A percentile compares a stretch with the other conserved stretches of the same genome.
These are phyloP conservation scores for Episyrphus balteatus DNA, from an alignment of 1,140 invertebrate genomes.

Conservation along the genomic window DNA sequence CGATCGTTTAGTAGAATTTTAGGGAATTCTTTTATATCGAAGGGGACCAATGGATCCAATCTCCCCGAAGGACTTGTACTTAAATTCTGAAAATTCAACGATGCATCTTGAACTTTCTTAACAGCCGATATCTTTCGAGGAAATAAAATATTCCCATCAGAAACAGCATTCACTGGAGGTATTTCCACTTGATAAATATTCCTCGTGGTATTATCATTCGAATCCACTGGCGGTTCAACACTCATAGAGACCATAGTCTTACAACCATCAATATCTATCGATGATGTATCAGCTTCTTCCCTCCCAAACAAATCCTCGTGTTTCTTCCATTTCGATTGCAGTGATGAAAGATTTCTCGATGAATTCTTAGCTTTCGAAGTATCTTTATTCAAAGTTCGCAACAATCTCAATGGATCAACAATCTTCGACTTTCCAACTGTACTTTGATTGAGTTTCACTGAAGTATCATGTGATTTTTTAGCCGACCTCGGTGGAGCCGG, in stretches of 20 bases:
- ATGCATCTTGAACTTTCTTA: conserved; percentile 23
- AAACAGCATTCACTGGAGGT: too few relatives aligned
- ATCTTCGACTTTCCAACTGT: conserved; percentile 26
- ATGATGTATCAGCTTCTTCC: conserved; percentile 9
- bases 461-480: neutral
- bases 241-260: too few relatives aligned
- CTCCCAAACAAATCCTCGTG: conserved; percentile 20
- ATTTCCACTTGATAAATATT: too few relatives aligned
- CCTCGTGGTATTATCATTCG: too few relatives aligned
- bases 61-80: conserved; percentile 32
- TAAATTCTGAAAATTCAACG: conserved; percentile 23
- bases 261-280: too few relatives aligned
- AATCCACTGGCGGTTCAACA: too few relatives aligned
- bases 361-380: conserved; percentile 6
- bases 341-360: conserved; percentile 11
- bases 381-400: conserved; percentile 26
- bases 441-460: neutral
- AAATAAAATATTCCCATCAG: too few relatives aligned
- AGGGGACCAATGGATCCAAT: conserved; percentile 21
- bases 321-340: conserved; percentile 27
- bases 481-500: neutral
- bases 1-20: conserved; percentile 14
- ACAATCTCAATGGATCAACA: conserved; percentile 21
- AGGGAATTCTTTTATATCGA: neutral
- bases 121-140: conserved; percentile 15